These are phyloP conservation scores for Pantherophis vulpinus DNA, from an alignment of 2,797 vertebrate genomes.

Conservation along the genomic window DNA sequence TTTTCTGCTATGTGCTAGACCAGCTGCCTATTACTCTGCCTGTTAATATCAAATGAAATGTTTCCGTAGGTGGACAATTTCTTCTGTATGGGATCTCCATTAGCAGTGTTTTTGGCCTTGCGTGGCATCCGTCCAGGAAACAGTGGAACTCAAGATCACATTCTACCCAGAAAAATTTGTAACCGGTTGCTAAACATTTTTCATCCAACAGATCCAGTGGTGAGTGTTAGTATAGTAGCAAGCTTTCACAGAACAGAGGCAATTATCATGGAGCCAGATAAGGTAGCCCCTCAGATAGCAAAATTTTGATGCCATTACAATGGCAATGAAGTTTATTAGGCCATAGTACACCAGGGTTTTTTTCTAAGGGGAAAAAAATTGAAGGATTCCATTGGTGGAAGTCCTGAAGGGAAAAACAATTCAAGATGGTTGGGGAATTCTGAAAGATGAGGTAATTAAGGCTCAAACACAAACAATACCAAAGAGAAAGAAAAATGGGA, in stretches of 20 bases:
- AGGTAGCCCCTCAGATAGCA: neutral
- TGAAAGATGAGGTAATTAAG: neutral
- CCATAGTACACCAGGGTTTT: neutral
- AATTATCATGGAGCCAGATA: neutral
- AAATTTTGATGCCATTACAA: neutral
- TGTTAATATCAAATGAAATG: slow-evolving; percentile 1
- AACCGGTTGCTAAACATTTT: slow-evolving; percentile 93
- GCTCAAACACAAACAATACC: neutral
- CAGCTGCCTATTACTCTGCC: slow-evolving; percentile 4
- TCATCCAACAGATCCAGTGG: slow-evolving; percentile 98
- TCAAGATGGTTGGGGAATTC: neutral
- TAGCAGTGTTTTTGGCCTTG: slow-evolving; percentile 94
- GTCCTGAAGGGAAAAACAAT: neutral
- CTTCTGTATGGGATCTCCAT: slow-evolving; percentile 98
- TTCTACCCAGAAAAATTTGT: slow-evolving; percentile 91
- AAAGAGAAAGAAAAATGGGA: neutral
- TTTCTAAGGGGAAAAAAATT: neutral
- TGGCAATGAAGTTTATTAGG: neutral
- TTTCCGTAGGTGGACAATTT: slow-evolving; percentile 93
- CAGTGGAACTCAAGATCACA: slow-evolving; percentile 91
- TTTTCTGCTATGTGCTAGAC: fast-evolving
- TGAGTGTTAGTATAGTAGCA: slow-evolving; percentile 70
- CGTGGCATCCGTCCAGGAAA: slow-evolving; percentile 91
- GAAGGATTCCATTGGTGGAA: neutral
- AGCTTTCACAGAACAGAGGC: neutral